Evolutionary conservation across 2,888 invertebrate genomes (phyloP).

Genomic region (Callinectes sapidus): DNA sequence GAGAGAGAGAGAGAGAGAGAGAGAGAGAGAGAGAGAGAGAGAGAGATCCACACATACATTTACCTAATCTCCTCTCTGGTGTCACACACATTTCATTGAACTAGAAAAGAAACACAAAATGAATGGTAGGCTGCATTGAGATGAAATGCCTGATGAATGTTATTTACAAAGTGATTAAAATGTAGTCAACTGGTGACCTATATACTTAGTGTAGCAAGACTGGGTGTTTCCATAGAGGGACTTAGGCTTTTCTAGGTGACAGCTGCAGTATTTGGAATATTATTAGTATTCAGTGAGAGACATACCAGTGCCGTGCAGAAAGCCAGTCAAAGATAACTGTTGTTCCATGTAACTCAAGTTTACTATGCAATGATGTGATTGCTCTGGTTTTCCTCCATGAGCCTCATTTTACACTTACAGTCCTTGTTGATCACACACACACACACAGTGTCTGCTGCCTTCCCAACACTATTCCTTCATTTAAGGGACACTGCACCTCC

Average conservation of each 20-base stretch:
- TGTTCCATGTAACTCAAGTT: not conserved
- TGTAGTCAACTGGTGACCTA: conserved; percentile 3
- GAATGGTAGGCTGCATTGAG: not conserved
- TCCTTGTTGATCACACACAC: not conserved
- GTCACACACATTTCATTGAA: not conserved
- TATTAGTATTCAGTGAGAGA: not conserved
- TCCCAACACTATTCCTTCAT: not conserved
- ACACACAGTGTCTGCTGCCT: not conserved
- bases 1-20: not conserved
- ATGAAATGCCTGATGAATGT: not conserved
- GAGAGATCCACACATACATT: not conserved
- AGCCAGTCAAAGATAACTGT: not conserved
- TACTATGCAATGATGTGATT: not conserved
- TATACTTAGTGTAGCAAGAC: not conserved
- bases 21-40: not conserved
- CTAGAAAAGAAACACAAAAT: not conserved
- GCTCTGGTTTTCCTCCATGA: not conserved
- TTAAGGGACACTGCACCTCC: not conserved
- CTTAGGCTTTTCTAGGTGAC: not conserved
- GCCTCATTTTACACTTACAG: not conserved
- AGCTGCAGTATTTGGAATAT: not conserved
- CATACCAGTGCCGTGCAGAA: not conserved
- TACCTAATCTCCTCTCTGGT: not conserved
- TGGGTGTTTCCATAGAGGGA: not conserved
- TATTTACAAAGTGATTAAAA: not conserved